phyloP scores from a whole-genome alignment of 53 echinoderm and acorn worm genomes.

The Paelopatides confundens region DNA sequence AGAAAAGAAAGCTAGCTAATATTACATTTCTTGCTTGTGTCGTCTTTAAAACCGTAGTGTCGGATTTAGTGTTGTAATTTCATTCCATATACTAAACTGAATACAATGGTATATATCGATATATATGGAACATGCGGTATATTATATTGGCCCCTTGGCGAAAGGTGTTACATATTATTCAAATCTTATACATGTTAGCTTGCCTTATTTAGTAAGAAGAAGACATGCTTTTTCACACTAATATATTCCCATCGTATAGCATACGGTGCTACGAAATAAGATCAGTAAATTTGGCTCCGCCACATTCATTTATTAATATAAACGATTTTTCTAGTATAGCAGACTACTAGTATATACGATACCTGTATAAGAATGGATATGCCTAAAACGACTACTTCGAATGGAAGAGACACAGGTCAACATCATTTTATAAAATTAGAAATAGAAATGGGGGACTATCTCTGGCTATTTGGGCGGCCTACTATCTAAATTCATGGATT shows the following conservation, averaged over 20 bases:
- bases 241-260: background rate
- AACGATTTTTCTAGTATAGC: conserved; percentile 3
- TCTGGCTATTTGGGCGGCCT: background rate
- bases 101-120: background rate
- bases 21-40: too few species aligned
- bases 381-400: conserved; percentile 15
- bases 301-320: conserved; percentile 2
- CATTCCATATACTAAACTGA: too few species aligned
- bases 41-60: too few species aligned
- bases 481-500: background rate
- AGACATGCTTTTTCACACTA: background rate
- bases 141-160: background rate
- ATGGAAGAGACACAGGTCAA: background rate
- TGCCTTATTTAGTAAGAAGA: conserved; percentile 1
- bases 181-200: conserved; percentile 27
- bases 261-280: background rate
- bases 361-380: conserved; percentile 16
- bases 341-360: background rate
- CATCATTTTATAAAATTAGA: background rate
- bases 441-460: background rate
- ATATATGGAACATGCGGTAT: conserved; percentile 14
- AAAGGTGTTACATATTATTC: background rate
- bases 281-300: background rate
- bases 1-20: too few species aligned
- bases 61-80: too few species aligned